A percentile compares a stretch with the other conserved stretches of the same genome.
These are phyloP conservation scores for Melanotaenia trifasciata DNA, from an alignment of 2,797 vertebrate genomes.

Conservation along the genomic window DNA sequence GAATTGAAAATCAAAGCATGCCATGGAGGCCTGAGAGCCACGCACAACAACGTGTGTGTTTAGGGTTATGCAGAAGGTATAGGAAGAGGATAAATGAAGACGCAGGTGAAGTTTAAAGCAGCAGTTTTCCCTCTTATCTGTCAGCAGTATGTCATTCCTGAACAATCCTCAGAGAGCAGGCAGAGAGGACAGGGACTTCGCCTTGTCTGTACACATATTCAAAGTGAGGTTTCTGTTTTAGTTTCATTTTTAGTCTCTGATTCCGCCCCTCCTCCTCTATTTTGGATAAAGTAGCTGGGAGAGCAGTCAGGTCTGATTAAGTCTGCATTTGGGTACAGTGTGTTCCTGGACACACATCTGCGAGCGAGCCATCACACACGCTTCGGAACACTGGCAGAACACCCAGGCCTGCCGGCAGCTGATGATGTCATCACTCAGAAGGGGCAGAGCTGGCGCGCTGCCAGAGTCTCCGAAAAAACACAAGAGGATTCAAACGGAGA, in stretches of 20 bases:
- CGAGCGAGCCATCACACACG: constrained; percentile 99
- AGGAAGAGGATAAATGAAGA: constrained; percentile 34
- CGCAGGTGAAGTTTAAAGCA: constrained; percentile 76
- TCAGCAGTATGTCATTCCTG: constrained; percentile 69
- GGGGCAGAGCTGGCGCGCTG: constrained; percentile 87
- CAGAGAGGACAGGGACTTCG: constrained; percentile 64
- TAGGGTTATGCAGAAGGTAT: constrained; percentile 55
- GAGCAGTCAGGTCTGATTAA: constrained; percentile 99
- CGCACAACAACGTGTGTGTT: constrained; percentile 54
- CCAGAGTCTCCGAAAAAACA: constrained; percentile 79
- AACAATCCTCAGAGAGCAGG: constrained; percentile 54
- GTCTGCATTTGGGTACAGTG: constrained; percentile 99
- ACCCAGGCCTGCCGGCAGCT: constrained; percentile 99
- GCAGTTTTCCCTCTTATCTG: constrained; percentile 67
- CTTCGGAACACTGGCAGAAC: constrained; percentile 99
- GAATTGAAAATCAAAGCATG: constrained; percentile 67
- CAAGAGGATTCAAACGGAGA: constrained; percentile 70
- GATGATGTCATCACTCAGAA: constrained; percentile 97
- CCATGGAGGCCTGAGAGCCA: constrained; percentile 55
- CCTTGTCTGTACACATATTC: constrained; percentile 72
- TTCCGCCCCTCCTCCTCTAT: constrained; percentile 72
- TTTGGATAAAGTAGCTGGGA: constrained; percentile 93
- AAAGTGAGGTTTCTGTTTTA: constrained; percentile 76
- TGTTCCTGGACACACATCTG: constrained; percentile 99
- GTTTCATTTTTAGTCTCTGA: constrained; percentile 80